Evolutionary conservation across 2,888 invertebrate genomes (phyloP), one percentile per base, ranked within the genome.

Genomic region (Ochropleura plecta): DNA sequence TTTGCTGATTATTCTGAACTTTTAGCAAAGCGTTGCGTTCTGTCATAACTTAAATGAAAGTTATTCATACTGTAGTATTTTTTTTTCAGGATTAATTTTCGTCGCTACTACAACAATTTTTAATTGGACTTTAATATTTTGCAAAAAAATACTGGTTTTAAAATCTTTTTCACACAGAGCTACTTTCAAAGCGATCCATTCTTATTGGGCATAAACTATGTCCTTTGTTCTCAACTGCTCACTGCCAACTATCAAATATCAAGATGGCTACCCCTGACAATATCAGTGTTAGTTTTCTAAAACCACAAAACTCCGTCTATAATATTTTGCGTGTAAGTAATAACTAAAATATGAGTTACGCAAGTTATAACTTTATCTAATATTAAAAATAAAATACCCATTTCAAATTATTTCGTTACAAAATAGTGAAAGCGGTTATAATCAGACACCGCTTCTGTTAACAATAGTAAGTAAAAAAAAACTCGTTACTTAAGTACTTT

Each of bases 351-450:
- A 69, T 7, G 62, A 42, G 5, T 82, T 75, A 78, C 64, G 53
- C 40, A 78, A 86, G 40, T 68, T 16, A 67, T 48, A 48, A 70
- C 42, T 55, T 18, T 67, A 63, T 59, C 30, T 42, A 18, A 10
- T 16, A 60, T 12, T 57, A n/a, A 62, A 73, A 55, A 57, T 18
- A 75, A 80, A 71, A 48, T 60, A 73, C 12, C 51, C 55, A 44
- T 62, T 66, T 62, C 59, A 72, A 78, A 63, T 72, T 53, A 67
- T 67, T 48, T 53, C 57, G 62, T 86, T 82, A 77, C 63, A 74
- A 70, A 78, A 78, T 30, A 68, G 83, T 75, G 86, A 86, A 86
- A 87, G 88, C 73, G 88, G 79, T 55, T 59, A 48, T 70, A 86
- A 87, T 86, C 78, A 76, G 42, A 70, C 63, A 62, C 69, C 55